Base-by-base conservation (phyloP, 2,113 vertebrate species). In the Pseudopipra pipra region DNA sequence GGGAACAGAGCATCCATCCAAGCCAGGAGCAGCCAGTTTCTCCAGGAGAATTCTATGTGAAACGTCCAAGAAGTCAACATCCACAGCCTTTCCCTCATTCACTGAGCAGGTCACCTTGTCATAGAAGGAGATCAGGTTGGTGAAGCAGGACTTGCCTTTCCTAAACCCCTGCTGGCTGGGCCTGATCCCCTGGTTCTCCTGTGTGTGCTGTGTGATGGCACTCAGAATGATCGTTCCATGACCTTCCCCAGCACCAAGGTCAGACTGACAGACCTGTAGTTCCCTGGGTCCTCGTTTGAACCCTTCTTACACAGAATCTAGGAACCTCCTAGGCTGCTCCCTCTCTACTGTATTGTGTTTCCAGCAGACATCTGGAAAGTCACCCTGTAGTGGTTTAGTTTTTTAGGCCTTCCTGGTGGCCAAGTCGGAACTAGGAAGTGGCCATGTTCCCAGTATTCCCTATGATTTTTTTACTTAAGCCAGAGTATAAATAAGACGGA, bases 121-220 rank as follows among this genome's bases (percentile, higher is more conserved):
- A 16, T 0, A 51, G 35, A 35, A 49, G 43, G 31, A 73, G 18
- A 44, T 33, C 3, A 7, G 17, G 35, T 44, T 4, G 18, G 7
- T 56, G 3, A 2, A 14, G 35, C 35, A 49, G 21, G 17, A 12
- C 37, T 3, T 2, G 3, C 37, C 18, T 37, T 33, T 66, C 18
- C 65, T 44, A 27, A 51, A 37, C 14, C 25, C 21, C 3, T 27
- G 11, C 41, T 87, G 66, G 17, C 20, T 65, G 51, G 9, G 25
- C 44, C 37, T 59, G 37, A 44, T 51, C 14, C 18, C 43, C 22
- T 51, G 35, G 12, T 30, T 65, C 19, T 66, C 18, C 37, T 51
- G 18, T 16, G 20, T 0, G 0, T 58, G 27, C 22, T 7, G 10
- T 16, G 9, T 19, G 43, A 58, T 43, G 14, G 18, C 51, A 51